A percentile compares a stretch with the other conserved stretches of the same genome.
Evolutionary conservation across 2,797 vertebrate species (phyloP).

Genomic region (Sebastiscus albofasciatus): DNA sequence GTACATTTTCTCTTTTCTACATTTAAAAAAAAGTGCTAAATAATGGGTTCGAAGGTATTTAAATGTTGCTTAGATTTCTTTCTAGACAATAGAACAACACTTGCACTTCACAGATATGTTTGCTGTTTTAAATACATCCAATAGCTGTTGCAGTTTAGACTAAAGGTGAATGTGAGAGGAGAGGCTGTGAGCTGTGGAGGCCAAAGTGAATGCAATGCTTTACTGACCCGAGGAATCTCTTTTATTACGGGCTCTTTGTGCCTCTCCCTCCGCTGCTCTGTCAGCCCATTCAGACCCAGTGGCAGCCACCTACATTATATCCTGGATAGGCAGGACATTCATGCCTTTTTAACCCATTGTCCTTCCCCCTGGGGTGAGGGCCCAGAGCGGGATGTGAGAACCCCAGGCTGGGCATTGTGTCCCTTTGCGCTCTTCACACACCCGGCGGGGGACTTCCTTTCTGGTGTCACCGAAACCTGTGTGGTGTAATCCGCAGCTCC

Average conservation of each 20-base stretch:
- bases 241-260: conserved; percentile 88
- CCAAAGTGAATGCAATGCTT: conserved; percentile 87
- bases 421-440: conserved; percentile 85
- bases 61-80: conserved; percentile 19
- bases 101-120: conserved; percentile 47
- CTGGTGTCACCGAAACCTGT: conserved; percentile 89
- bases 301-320: conserved; percentile 89
- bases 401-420: conserved; percentile 86
- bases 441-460: conserved; percentile 89
- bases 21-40: neutral
- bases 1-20: neutral
- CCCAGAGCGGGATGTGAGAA: conserved; percentile 87
- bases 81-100: conserved; percentile 30
- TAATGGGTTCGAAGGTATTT: neutral
- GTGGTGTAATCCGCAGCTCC: conserved; percentile 88
- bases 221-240: conserved; percentile 89
- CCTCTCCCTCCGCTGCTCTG: conserved; percentile 84
- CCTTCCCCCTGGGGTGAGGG: conserved; percentile 84
- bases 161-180: conserved; percentile 73
- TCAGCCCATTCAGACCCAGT: conserved; percentile 85
- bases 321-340: conserved; percentile 90
- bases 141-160: conserved; percentile 68
- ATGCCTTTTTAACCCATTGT: conserved; percentile 89
- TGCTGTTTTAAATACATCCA: conserved; percentile 58
- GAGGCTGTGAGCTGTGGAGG: conserved; percentile 77